phyloP scores from a whole-genome alignment of 1,140 invertebrate species.

The Maconellicoccus hirsutus region DNA sequence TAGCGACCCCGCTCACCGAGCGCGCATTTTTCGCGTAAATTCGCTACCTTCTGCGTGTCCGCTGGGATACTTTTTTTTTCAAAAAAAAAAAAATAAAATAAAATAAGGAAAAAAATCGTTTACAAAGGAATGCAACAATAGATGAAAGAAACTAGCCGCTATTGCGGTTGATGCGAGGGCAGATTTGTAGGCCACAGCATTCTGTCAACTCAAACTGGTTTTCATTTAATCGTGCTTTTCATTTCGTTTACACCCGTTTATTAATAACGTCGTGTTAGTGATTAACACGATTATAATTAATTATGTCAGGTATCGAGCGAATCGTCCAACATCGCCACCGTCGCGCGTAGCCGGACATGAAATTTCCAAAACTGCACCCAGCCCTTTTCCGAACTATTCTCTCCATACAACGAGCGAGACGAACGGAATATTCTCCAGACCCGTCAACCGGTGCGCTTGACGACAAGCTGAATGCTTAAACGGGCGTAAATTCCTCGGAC shows the following conservation, averaged over 20 bases:
- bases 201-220: neutral
- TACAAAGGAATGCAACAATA: neutral
- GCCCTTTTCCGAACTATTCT: too few species aligned
- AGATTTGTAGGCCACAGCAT: neutral
- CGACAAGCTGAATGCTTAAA: neutral
- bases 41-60: too few species aligned
- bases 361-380: too few species aligned
- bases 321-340: neutral
- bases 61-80: too few species aligned
- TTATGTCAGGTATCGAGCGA: neutral
- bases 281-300: conserved; percentile 10
- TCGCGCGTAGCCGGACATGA: too few species aligned
- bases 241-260: conserved; percentile 3
- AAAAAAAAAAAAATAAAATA: too few species aligned
- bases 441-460: neutral
- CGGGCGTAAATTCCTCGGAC: neutral
- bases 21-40: too few species aligned
- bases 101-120: too few species aligned
- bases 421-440: too few species aligned
- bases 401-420: too few species aligned
- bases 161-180: neutral
- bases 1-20: too few species aligned
- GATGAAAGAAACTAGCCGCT: neutral
- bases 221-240: neutral
- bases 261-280: neutral